phyloP scores from a whole-genome alignment of 2,797 vertebrate genomes.

The Cuniculus paca region DNA sequence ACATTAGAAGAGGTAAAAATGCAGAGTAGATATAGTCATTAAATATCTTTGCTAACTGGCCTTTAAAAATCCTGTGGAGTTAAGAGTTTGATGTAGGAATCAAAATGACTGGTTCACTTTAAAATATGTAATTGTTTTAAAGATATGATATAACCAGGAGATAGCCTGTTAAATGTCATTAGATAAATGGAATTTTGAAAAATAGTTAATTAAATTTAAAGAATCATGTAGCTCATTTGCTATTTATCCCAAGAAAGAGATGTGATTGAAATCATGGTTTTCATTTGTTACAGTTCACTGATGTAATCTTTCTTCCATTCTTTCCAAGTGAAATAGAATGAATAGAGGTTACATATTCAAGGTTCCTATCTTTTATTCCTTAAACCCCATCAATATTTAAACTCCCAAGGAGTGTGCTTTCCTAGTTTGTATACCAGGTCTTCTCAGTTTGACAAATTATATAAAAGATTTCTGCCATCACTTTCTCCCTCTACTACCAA shows the following conservation, averaged over 20 bases:
- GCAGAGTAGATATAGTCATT: slow-evolving; percentile 31
- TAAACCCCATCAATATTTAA: slow-evolving; percentile 62
- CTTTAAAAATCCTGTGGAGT: not conserved
- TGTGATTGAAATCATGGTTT: slow-evolving; percentile 64
- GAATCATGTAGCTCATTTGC: slow-evolving; percentile 39
- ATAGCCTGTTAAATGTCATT: slow-evolving; percentile 57
- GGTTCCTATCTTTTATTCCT: not conserved
- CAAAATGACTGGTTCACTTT: slow-evolving; percentile 33
- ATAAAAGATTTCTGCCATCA: not conserved
- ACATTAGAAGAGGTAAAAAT: not conserved
- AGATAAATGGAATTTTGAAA: slow-evolving; percentile 54
- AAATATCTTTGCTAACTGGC: not conserved
- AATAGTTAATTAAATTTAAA: slow-evolving; percentile 72
- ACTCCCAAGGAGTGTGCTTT: not conserved
- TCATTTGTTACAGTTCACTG: slow-evolving; percentile 55
- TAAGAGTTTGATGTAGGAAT: not conserved
- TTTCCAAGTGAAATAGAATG: slow-evolving; percentile 61
- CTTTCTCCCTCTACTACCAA: not conserved
- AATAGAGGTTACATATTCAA: slow-evolving; percentile 51
- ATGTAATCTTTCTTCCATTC: not conserved
- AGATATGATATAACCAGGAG: slow-evolving; percentile 3
- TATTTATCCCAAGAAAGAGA: slow-evolving; percentile 3
- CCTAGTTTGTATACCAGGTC: not conserved
- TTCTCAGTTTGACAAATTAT: slow-evolving; percentile 35
- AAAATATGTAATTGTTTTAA: slow-evolving; percentile 51